Conservation (phyloP, 2,888 invertebrate species). For the Metalampra italica region DNA sequence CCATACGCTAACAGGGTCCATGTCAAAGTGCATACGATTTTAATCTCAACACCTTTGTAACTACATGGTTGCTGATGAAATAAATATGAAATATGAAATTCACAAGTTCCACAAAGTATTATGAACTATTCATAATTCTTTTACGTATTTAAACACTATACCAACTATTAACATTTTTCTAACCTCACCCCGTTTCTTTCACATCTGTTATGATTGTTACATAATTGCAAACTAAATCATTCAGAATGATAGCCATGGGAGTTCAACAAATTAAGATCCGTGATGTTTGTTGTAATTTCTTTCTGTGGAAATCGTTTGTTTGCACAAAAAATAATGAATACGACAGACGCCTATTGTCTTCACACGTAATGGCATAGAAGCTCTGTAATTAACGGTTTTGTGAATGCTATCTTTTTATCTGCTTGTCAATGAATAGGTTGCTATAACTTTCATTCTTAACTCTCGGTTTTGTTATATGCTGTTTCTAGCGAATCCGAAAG, state of each 20-base stretch:
- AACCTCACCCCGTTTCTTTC: too few relatives aligned
- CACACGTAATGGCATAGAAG: neutral
- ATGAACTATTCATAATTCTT: too few relatives aligned
- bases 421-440: neutral
- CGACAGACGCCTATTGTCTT: neutral
- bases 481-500: too few relatives aligned
- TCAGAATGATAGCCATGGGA: neutral
- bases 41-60: too few relatives aligned
- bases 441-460: neutral
- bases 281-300: neutral
- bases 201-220: too few relatives aligned
- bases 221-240: slow-evolving; percentile 22
- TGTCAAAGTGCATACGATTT: too few relatives aligned
- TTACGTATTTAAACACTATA: too few relatives aligned
- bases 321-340: neutral
- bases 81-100: too few relatives aligned
- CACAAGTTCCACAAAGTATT: too few relatives aligned
- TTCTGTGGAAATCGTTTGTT: slow-evolving; percentile 4
- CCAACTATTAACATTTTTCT: too few relatives aligned
- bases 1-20: too few relatives aligned
- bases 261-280: neutral
- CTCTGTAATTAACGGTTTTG: neutral
- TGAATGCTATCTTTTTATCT: slow-evolving; percentile 4
- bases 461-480: neutral
- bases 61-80: too few relatives aligned